Evolutionary conservation across 2,797 vertebrate species (phyloP).

Genomic region (Aplochiton taeniatus): DNA sequence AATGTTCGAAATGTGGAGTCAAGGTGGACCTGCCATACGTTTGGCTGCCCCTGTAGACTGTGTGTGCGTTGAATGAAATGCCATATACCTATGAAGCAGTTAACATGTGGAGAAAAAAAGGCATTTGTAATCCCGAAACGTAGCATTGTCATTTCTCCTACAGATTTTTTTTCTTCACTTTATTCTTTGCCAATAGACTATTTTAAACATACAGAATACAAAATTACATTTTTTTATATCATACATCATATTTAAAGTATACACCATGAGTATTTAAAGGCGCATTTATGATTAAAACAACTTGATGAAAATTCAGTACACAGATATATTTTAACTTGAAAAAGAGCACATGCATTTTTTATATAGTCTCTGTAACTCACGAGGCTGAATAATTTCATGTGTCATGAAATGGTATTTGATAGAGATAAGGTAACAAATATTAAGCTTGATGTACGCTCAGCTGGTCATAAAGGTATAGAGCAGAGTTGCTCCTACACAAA

Average conservation of each 20-base stretch:
- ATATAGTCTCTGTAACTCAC: conserved; percentile 23
- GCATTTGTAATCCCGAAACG: conserved; percentile 18
- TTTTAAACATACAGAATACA: too few relatives aligned
- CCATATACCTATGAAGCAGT: conserved; percentile 34
- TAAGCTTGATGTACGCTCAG: too few relatives aligned
- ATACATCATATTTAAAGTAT: conserved; percentile 21
- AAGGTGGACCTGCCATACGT: not conserved
- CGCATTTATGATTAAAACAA: not conserved
- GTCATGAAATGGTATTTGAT: conserved; percentile 29
- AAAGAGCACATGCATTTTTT: conserved; percentile 42
- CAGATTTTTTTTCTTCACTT: conserved; percentile 7
- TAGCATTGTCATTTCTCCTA: conserved; percentile 4
- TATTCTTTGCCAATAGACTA: not conserved
- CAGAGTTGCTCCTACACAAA: not conserved
- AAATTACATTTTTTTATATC: conserved; percentile 16
- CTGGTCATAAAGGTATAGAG: not conserved
- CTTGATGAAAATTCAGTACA: conserved; percentile 34
- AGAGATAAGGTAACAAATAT: not conserved
- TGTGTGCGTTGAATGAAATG: not conserved
- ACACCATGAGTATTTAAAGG: conserved; percentile 20
- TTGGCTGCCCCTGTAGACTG: not conserved
- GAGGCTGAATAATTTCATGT: conserved; percentile 9
- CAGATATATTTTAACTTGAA: conserved; percentile 33
- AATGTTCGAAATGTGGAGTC: too few relatives aligned
- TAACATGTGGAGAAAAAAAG: conserved; percentile 23